Evolutionary conservation across 2,888 invertebrate species (phyloP).

Genomic region (Pogonocherus hispidulus): DNA sequence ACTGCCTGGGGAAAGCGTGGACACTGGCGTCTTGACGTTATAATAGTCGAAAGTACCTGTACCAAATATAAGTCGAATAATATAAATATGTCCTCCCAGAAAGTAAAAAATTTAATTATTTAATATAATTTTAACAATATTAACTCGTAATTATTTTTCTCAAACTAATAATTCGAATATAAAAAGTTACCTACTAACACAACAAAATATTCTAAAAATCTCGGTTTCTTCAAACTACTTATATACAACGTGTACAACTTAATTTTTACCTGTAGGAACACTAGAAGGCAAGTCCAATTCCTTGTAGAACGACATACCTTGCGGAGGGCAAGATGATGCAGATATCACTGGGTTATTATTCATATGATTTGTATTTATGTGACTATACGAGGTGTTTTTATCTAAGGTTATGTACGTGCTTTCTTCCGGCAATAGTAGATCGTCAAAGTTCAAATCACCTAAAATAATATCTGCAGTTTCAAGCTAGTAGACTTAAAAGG

Average conservation of each 20-base stretch:
- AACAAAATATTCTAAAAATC: too few relatives aligned
- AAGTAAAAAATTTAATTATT: too few relatives aligned
- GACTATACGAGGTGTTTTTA: slow-evolving; percentile 50
- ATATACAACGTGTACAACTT: too few relatives aligned
- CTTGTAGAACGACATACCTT: slow-evolving; percentile 59
- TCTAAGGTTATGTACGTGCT: slow-evolving; percentile 67
- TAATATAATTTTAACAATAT: too few relatives aligned
- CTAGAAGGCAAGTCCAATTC: slow-evolving; percentile 63
- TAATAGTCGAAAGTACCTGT: slow-evolving; percentile 43
- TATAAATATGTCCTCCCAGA: background rate
- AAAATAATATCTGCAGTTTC: slow-evolving; percentile 72
- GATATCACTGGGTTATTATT: slow-evolving; percentile 56
- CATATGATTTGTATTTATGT: slow-evolving; percentile 56
- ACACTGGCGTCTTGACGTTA: slow-evolving; percentile 60
- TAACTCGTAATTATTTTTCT: too few relatives aligned
- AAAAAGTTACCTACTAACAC: too few relatives aligned
- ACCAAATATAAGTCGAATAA: background rate
- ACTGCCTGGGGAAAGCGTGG: slow-evolving; percentile 78
- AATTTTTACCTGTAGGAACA: slow-evolving; percentile 71
- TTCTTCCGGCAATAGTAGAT: slow-evolving; percentile 82
- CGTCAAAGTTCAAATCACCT: slow-evolving; percentile 90
- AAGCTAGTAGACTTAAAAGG: too few relatives aligned
- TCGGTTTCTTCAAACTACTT: too few relatives aligned
- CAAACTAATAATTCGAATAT: too few relatives aligned
- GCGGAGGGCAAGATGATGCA: slow-evolving; percentile 60